Conservation (phyloP, 23 tunicate species). For the Diplosoma virens region DNA sequence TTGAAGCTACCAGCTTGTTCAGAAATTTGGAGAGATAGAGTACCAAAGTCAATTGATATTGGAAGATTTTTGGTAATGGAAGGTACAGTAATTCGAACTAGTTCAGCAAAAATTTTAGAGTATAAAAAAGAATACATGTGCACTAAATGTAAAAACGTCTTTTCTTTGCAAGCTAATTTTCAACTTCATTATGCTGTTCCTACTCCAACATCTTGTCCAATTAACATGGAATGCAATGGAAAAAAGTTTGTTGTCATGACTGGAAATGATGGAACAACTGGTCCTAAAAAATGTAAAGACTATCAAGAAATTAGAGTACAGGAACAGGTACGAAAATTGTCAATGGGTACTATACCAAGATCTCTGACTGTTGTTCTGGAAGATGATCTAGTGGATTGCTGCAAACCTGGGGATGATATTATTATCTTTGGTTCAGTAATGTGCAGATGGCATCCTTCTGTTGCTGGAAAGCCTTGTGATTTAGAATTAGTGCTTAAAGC, state of each 20-base stretch:
- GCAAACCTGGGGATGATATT: constrained; percentile 93
- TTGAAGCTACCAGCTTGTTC: constrained; percentile 68
- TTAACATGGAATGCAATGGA: constrained; percentile 50
- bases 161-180: constrained; percentile 64
- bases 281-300: constrained; percentile 62
- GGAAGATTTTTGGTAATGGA: constrained; percentile 68
- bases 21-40: constrained; percentile 79
- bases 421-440: constrained; percentile 62
- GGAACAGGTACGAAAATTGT: constrained; percentile 73
- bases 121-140: constrained; percentile 74
- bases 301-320: constrained; percentile 89
- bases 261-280: constrained; percentile 7
- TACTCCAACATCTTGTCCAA: constrained; percentile 70
- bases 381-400: constrained; percentile 86
- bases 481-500: constrained; percentile 78
- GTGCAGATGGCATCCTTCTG: constrained; percentile 74
- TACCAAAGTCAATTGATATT: constrained; percentile 85
- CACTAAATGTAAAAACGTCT: constrained; percentile 54
- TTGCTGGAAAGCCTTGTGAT: constrained; percentile 57
- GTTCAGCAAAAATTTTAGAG: constrained; percentile 71
- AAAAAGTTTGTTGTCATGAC: constrained; percentile 66
- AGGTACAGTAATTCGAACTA: constrained; percentile 90
- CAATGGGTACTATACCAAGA: constrained; percentile 92
- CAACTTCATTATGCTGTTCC: constrained; percentile 55
- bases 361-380: constrained; percentile 73